phyloP scores from a whole-genome alignment of 2,113 vertebrate species.

The Pleuronectes platessa region DNA sequence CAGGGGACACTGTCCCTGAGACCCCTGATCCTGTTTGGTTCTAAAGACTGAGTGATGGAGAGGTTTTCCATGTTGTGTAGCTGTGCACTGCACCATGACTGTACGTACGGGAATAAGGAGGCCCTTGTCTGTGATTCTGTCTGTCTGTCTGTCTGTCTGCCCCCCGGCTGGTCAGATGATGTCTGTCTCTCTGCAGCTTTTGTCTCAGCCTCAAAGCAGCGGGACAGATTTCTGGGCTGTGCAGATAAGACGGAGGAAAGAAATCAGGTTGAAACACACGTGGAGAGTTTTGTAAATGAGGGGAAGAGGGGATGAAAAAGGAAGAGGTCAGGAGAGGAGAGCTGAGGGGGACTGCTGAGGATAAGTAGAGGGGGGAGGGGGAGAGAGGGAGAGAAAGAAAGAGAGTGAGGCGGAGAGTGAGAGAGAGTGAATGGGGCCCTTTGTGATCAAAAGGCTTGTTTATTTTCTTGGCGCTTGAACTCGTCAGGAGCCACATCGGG shows the following conservation, averaged over 20 bases:
- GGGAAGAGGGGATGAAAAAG: conserved; percentile 24
- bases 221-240: neutral
- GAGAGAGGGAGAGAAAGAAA: conserved; percentile 28
- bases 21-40: conserved; percentile 23
- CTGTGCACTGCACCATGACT: conserved; percentile 44
- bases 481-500: conserved; percentile 80
- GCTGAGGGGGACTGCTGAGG: conserved; percentile 40
- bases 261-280: conserved; percentile 13
- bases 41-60: conserved; percentile 49
- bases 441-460: conserved; percentile 87
- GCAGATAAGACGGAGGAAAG: conserved; percentile 8
- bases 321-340: conserved; percentile 64
- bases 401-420: conserved; percentile 41
- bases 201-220: conserved; percentile 22
- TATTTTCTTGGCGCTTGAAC: conserved; percentile 86
- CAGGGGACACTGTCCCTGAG: conserved; percentile 45
- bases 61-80: conserved; percentile 70
- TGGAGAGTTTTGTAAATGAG: conserved; percentile 28
- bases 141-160: conserved; percentile 33
- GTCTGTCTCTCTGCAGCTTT: conserved; percentile 29
- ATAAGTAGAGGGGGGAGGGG: conserved; percentile 40
- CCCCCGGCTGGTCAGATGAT: conserved; percentile 42
- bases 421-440: conserved; percentile 86
- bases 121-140: conserved; percentile 59
- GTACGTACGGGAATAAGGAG: conserved; percentile 70